phyloP scores from a whole-genome alignment of 2,888 invertebrate genomes.

The Apamea monoglypha region DNA sequence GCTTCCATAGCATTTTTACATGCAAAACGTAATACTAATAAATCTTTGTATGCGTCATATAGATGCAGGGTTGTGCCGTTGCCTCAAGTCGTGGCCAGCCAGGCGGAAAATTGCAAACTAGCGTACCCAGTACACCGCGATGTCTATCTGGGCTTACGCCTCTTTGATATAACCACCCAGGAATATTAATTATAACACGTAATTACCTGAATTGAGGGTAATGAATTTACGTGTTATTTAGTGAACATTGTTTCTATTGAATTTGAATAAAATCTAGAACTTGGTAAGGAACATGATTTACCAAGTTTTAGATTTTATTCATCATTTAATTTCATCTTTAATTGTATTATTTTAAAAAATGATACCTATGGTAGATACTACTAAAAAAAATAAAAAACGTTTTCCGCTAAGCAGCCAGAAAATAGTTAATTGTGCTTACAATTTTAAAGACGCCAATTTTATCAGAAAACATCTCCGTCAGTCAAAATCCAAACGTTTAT shows the following conservation, averaged over 20 bases:
- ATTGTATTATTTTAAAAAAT: background rate
- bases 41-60: conserved; percentile 70
- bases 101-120: conserved; percentile 74
- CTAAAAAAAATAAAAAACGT: background rate
- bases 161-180: conserved; percentile 52
- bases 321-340: too few species aligned
- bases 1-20: conserved; percentile 60
- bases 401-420: background rate
- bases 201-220: conserved; percentile 54
- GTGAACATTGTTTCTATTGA: conserved; percentile 6
- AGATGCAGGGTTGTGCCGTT: conserved; percentile 61
- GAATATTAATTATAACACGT: conserved; percentile 61
- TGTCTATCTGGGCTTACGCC: conserved; percentile 59
- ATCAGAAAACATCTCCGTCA: background rate
- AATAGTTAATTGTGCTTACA: background rate
- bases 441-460: background rate
- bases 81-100: conserved; percentile 69
- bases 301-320: too few species aligned
- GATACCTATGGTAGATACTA: background rate
- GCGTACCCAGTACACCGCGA: conserved; percentile 59
- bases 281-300: too few species aligned
- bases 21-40: conserved; percentile 70
- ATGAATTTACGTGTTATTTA: conserved; percentile 29
- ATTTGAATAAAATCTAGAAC: background rate
- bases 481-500: conserved; percentile 23